A percentile compares a stretch with the other conserved stretches of the same genome.
These are phyloP conservation scores for Calypte anna DNA, from an alignment of 2,113 vertebrate species.

Conservation along the genomic window DNA sequence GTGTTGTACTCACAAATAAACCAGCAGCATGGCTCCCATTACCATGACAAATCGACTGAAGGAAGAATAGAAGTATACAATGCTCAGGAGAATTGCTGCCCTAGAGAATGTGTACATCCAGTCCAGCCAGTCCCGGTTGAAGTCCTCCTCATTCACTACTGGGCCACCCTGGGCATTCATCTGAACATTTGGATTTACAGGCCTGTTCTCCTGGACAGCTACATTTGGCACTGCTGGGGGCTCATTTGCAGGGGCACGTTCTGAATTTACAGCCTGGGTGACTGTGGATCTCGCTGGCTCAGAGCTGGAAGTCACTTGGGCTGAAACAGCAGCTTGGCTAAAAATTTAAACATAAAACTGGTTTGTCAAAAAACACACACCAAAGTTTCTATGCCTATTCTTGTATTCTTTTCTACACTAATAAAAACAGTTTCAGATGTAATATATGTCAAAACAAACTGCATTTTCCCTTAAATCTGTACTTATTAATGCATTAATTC, in stretches of 20 bases:
- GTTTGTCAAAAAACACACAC: not conserved
- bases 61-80: constrained; percentile 97
- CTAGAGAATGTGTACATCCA: constrained; percentile 94
- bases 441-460: not conserved
- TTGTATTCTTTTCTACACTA: not conserved
- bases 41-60: constrained; percentile 96
- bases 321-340: constrained; percentile 87
- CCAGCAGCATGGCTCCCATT: constrained; percentile 92
- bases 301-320: constrained; percentile 68
- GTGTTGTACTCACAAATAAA: constrained; percentile 90
- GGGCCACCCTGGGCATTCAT: constrained; percentile 89
- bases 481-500: not conserved
- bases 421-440: not conserved
- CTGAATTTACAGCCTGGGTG: constrained; percentile 65
- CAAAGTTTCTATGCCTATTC: not conserved
- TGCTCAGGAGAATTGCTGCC: constrained; percentile 91
- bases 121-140: constrained; percentile 97
- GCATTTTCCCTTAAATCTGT: not conserved
- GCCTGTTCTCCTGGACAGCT: constrained; percentile 82
- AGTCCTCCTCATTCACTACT: constrained; percentile 90
- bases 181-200: constrained; percentile 87
- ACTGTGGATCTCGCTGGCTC: constrained; percentile 52
- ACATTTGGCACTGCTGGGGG: constrained; percentile 83
- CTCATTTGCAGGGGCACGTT: constrained; percentile 79
- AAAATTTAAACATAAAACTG: constrained; percentile 16